Base-by-base conservation (phyloP, 2,888 invertebrate genomes). In the Harpagoxenus sublaevis region DNA sequence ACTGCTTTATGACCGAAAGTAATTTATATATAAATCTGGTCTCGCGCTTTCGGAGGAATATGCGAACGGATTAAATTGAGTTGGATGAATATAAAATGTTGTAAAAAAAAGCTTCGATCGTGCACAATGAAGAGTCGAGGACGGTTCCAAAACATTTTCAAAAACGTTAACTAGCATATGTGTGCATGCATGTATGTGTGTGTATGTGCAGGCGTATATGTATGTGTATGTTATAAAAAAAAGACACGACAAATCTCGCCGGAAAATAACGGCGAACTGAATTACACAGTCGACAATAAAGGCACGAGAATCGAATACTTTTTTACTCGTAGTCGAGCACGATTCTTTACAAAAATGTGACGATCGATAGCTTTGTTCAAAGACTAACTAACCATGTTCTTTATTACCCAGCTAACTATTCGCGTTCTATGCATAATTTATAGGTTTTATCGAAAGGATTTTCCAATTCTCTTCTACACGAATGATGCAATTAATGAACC, bases 401-500 rank as follows among this genome's bases (percentile, higher is more conserved):
- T 87, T 78, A 53, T 85, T 70, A 65, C 28, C 63, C 18, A 51
- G 84, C 88, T 60, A 83, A 89, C 83, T 87, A 84, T 66, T 73
- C 82, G 48, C 45, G 9, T 78, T 82, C 83, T 87, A 82, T 84
- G 62, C 87, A 90, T 91, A 90, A 91, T 89, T 90, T 88, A 89
- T 87, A 81, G 79, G 51, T 70, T 79, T 85, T 85, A 87, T 81
- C 86, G 87, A 83, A 31, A 81, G 86, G 78, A 90, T 89, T 85
- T 88, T 87, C 73, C 84, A 62, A 18, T 15, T n/a, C 35, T 53
- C 74, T 63, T 86, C 85, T 84, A 85, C 86, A 70, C 71, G 86
- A 66, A 85, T 85, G 75, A 79, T 81, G 88, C 92, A 92, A 93
- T 93, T 93, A 93, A 93, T 92, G 90, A 91, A 88, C 85, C 87